phyloP scores from a whole-genome alignment of 2,888 invertebrate genomes.

The Dexiosoma caninum region DNA sequence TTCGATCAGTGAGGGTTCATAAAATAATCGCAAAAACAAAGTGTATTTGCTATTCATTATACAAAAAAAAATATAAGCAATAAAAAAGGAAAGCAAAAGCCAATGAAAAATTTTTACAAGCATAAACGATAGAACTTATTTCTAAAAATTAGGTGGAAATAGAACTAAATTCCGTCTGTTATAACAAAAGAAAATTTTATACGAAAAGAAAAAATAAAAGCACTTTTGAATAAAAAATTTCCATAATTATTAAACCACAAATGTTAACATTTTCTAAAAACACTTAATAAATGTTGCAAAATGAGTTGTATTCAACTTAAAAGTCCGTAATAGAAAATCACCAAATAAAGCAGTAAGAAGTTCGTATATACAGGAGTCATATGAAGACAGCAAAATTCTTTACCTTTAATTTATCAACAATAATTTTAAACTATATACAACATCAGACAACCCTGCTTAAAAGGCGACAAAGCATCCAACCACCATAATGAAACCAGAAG shows the following conservation, averaged over 20 bases:
- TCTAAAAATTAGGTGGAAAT: slow-evolving; percentile 9
- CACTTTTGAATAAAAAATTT: slow-evolving; percentile 2
- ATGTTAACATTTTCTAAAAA: slow-evolving; percentile 1
- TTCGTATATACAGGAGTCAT: too few relatives aligned
- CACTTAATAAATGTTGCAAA: slow-evolving; percentile 8
- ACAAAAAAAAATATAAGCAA: slow-evolving; percentile 30
- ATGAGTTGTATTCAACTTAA: slow-evolving; percentile 29
- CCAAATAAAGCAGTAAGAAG: slow-evolving; percentile 4
- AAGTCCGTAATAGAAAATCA: slow-evolving; percentile 10
- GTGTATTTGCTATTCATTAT: slow-evolving; percentile 18
- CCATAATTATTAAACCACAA: background rate
- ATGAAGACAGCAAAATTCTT: too few relatives aligned
- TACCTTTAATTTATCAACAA: too few relatives aligned
- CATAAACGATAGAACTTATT: slow-evolving; percentile 39
- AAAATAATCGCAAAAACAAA: slow-evolving; percentile 51
- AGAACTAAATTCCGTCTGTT: background rate
- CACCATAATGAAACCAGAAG: too few relatives aligned
- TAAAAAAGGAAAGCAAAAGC: slow-evolving; percentile 21
- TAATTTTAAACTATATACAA: too few relatives aligned
- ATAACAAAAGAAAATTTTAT: background rate
- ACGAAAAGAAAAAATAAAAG: background rate
- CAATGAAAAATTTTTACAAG: slow-evolving; percentile 4
- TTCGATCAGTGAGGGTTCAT: too few relatives aligned
- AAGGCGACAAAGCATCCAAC: too few relatives aligned
- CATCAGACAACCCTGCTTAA: too few relatives aligned